phyloP scores from a whole-genome alignment of 2,113 vertebrate genomes.

The Ceyx margarethae region DNA sequence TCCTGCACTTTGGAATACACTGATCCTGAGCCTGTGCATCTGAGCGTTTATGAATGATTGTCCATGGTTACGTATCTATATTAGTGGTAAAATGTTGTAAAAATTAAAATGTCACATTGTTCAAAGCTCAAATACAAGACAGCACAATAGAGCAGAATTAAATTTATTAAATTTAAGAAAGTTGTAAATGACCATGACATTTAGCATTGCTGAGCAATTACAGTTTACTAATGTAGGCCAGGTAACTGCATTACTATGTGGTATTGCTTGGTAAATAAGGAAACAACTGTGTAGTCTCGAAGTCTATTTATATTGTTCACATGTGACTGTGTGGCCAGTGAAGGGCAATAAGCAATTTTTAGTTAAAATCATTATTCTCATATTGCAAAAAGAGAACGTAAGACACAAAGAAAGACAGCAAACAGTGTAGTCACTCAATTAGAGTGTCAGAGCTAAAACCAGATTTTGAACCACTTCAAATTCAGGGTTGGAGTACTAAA shows the following conservation, averaged over 20 bases:
- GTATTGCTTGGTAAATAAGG: background rate
- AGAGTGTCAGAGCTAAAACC: background rate
- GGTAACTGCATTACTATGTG: background rate
- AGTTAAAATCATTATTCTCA: background rate
- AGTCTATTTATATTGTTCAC: background rate
- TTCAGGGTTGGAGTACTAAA: background rate
- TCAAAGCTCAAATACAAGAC: background rate
- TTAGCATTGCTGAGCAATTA: background rate
- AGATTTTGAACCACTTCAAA: background rate
- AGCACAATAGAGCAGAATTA: background rate
- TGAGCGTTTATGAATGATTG: no score
- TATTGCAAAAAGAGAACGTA: background rate
- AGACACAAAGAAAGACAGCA: background rate
- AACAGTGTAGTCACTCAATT: background rate
- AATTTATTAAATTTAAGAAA: background rate
- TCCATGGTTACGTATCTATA: accelerated
- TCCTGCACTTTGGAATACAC: no score
- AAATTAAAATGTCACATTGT: background rate
- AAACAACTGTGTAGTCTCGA: background rate
- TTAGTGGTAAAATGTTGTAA: background rate
- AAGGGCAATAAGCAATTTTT: constrained; percentile 21
- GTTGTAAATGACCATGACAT: background rate
- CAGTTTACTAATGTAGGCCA: background rate
- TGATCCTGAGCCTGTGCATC: no score
- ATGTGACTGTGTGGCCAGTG: background rate